These are phyloP conservation scores for Hyperoodon ampullatus DNA, from an alignment of 2,113 vertebrate species.

Conservation along the genomic window DNA sequence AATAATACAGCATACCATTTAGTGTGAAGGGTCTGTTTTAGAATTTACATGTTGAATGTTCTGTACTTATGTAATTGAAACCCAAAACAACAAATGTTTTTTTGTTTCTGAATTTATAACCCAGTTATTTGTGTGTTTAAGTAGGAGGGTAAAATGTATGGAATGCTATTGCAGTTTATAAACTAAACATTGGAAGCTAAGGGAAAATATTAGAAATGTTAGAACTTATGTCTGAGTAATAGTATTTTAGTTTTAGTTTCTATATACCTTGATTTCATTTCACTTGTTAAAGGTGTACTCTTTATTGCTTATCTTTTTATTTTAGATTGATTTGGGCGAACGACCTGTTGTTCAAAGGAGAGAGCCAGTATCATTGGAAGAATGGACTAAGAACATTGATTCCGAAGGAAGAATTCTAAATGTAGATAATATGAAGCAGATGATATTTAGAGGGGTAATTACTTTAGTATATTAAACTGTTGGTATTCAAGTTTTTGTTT, in stretches of 20 bases:
- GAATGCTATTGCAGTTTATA: neutral
- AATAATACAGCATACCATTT: conserved; percentile 34
- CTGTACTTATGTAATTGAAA: conserved; percentile 25
- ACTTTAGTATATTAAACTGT: conserved; percentile 1
- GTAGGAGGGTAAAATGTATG: neutral
- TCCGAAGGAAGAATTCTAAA: conserved; percentile 91
- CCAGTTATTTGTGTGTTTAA: neutral
- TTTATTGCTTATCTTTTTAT: conserved; percentile 52
- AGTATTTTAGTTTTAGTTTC: conserved; percentile 8
- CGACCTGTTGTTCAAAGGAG: conserved; percentile 91
- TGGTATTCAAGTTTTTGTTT: neutral
- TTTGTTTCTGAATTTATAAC: conserved; percentile 37
- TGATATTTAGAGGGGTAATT: conserved; percentile 95
- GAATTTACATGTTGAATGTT: conserved; percentile 58
- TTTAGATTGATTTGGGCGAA: conserved; percentile 93
- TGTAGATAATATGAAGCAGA: conserved; percentile 87
- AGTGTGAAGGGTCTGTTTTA: conserved; percentile 41
- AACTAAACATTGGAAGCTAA: conserved; percentile 19
- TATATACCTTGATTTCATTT: neutral
- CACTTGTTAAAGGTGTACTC: neutral
- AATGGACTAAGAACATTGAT: conserved; percentile 92
- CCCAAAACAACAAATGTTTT: neutral
- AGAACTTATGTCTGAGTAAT: neutral
- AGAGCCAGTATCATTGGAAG: conserved; percentile 90
- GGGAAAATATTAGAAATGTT: neutral